Evolutionary conservation across 2,113 vertebrate species (phyloP).

Genomic region (Tretioscincus oriximinensis): DNA sequence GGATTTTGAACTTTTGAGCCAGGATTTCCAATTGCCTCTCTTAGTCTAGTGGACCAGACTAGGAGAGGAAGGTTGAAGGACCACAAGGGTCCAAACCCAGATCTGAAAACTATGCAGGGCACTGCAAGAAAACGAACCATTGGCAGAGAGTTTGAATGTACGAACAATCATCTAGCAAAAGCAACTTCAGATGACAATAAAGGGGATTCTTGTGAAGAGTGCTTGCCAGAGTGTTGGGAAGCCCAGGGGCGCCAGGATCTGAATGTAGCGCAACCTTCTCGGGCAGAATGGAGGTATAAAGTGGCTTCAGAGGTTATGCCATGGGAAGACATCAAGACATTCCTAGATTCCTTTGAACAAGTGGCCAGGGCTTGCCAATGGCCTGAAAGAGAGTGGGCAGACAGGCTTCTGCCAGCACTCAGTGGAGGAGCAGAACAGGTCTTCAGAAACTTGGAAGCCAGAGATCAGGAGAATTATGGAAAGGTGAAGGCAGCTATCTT

Average conservation of each 20-base stretch:
- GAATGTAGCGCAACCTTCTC: not conserved
- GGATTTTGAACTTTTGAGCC: no score
- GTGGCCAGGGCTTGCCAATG: conserved; percentile 5
- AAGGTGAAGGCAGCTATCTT: conserved; percentile 40
- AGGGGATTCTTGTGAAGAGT: not conserved
- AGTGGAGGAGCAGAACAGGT: not conserved
- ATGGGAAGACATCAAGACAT: conserved; percentile 2
- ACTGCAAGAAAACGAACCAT: not conserved
- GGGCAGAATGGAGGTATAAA: not conserved
- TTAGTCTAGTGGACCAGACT: no score
- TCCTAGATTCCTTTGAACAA: conserved; percentile 23
- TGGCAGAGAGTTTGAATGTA: not conserved
- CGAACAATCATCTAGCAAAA: not conserved
- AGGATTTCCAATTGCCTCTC: no score
- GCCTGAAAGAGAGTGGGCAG: not conserved
- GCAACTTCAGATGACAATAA: not conserved
- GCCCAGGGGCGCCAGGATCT: not conserved
- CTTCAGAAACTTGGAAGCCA: not conserved
- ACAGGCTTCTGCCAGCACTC: conserved; percentile 1
- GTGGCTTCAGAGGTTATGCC: not conserved
- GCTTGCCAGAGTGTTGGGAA: not conserved
- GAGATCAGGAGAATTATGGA: conserved; percentile 4
- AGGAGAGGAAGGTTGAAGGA: no score
- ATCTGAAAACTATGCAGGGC: not conserved
- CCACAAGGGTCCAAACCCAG: not conserved